Evolutionary conservation across 1,140 invertebrate genomes (phyloP), one percentile per base, ranked within the genome.

Genomic region (Pseudomyrmex gracilis): DNA sequence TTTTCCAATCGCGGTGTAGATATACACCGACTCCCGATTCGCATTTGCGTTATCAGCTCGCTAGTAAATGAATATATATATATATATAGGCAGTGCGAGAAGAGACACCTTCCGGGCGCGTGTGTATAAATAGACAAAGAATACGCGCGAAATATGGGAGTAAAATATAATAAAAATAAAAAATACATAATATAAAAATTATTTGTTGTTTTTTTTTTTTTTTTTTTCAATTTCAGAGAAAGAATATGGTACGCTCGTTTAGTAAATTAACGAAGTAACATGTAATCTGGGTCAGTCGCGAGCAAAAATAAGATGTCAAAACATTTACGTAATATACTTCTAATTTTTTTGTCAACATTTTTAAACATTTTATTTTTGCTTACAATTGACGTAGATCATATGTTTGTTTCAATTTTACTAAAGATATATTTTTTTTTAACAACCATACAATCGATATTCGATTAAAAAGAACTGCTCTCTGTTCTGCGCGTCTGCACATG

Each of bases 1-100:
- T 34, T 78, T 78, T 47, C 12, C 20, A 57, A 58, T 7, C 3
- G 47, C 17, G n/a, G 12, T 51, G 9, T 45, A 55, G 63, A 78
- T 58, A 58, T 34, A 34, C 43, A 34, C 43, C 24, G 57, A 78
- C 53, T 58, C 2, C 17, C 34, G 20, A 70, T 70, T 45, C 53
- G 10, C 17, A 47, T 45, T 78, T 20, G 13, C 47, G 49, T 13
- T 68, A 68, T 78, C 53, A 64, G 20, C 15, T 13, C 4, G n/a
- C 47, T 58, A 70, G 17, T 7, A 63, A 2, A 45, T 7, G 17
- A 34, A 15, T 8, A 13, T 47, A 58, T 12, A 4, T 12, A 4
- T 34, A 51, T 51, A 51, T 51, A 51, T 51, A 12, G 5, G 34
- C 5, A 24, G 34, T 77, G 47, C 13, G 5, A 13, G 17, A 47